Conservation (phyloP, 2,113 vertebrate genomes). For the Cettia cetti region DNA sequence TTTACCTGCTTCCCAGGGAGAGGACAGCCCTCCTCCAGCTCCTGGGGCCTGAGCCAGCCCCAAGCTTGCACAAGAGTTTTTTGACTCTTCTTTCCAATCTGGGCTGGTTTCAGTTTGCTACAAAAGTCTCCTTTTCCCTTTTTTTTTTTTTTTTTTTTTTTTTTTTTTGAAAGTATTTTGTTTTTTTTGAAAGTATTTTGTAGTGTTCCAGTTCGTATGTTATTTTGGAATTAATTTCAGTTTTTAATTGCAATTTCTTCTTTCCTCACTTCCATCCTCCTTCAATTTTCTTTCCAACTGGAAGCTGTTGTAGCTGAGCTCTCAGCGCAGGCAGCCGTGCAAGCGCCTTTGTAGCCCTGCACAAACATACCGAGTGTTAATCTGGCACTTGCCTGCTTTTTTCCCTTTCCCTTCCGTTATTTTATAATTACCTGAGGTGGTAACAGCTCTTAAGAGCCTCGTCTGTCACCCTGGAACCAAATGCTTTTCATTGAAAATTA, state of each 20-base stretch:
- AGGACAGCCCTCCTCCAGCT: neutral
- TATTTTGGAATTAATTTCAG: neutral
- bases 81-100: neutral
- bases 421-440: conserved; percentile 70
- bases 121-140: neutral
- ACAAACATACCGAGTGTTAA: conserved; percentile 35
- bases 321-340: neutral
- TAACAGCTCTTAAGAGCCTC: conserved; percentile 63
- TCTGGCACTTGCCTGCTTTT: neutral
- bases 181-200: neutral
- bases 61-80: neutral
- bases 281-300: conserved; percentile 48
- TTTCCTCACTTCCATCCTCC: conserved; percentile 25
- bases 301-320: neutral
- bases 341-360: neutral
- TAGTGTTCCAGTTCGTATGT: neutral
- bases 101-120: neutral
- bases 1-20: neutral
- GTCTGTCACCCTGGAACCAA: conserved; percentile 69
- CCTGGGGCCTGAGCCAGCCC: neutral
- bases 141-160: too few relatives aligned
- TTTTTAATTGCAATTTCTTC: conserved; percentile 53
- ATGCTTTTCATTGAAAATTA: conserved; percentile 63
- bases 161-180: neutral
- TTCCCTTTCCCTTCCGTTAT: neutral